These are phyloP conservation scores for Ophioderma brevispina DNA, from an alignment of 35 echinoderm and acorn worm species.

Conservation along the genomic window DNA sequence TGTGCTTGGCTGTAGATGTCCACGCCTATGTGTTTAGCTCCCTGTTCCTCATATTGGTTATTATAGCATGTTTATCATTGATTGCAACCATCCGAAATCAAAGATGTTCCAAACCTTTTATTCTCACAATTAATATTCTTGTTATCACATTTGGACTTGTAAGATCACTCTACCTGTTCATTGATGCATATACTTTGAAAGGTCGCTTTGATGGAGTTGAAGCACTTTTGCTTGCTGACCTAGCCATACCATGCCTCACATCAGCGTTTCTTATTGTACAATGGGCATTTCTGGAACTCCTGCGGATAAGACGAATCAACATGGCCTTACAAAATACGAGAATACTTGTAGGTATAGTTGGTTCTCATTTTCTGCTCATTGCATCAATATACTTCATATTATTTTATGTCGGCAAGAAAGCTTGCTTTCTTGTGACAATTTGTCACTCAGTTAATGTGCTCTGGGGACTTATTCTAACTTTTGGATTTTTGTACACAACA, in stretches of 20 bases:
- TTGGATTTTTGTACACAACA: constrained; percentile 28
- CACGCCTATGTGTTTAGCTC: background rate
- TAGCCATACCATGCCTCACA: constrained; percentile 31
- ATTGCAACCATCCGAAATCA: background rate
- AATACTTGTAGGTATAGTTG: background rate
- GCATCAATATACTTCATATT: constrained; percentile 6
- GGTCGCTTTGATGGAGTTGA: background rate
- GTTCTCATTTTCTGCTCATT: constrained; percentile 13
- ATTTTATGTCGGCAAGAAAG: background rate
- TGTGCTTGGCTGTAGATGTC: background rate
- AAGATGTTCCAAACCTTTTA: background rate
- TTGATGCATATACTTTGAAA: constrained; percentile 8
- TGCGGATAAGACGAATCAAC: background rate
- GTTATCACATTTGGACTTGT: constrained; percentile 1
- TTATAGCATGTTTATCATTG: background rate
- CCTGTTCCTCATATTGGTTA: background rate
- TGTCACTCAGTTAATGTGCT: constrained; percentile 1
- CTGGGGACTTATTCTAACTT: background rate
- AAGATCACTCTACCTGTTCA: background rate
- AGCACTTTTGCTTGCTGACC: constrained; percentile 14
- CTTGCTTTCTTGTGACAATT: background rate
- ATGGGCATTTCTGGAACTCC: constrained; percentile 14
- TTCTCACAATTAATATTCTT: constrained; percentile 17
- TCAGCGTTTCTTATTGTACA: constrained; percentile 27
- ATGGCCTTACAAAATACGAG: background rate